Base-by-base conservation (phyloP, 2,797 vertebrate genomes). In the Mionectes olivaceus region DNA sequence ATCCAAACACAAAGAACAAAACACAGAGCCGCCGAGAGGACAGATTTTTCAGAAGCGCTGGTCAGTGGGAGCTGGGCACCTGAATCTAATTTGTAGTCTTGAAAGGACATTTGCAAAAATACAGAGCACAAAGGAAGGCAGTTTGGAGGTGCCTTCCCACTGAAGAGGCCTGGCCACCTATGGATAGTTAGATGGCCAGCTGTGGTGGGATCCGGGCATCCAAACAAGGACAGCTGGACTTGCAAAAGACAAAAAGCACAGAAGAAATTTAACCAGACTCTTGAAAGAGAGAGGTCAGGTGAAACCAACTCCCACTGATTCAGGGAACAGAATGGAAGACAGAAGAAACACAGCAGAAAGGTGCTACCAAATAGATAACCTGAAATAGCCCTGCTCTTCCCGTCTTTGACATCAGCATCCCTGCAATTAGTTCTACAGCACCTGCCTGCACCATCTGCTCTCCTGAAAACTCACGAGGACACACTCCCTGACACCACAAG, bases 51-150 rank as follows among this genome's bases (percentile, higher is more conserved):
- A 94, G 77, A 94, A 92, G 85, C 32, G 0, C 3, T 12, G 33
- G 39, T 96, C 96, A 95, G 91, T 96, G 95, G 94, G 93, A 96
- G 89, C 81, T 89, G 94, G 74, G n/a, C 63, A 93, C 91, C 93
- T 93, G 83, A 70, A 47, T 50, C 41, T 70, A 7, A 69, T 76
- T 11, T 47, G 23, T 5, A 4, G 33, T 32, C 37, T 37, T 57
- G 30, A 89, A 91, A 86, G 35, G 55, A 33, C 7, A 7, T 68
- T 55, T 80, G 73, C 10, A 84, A 74, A 93, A 90, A 55, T 3
- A 76, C 0, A 2, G 1, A 89, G 43, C 30, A 64, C 0, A 0
- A 5, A 46, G 16, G 39, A 32, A 75, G 39, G 61, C 41, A 82
- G 67, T 24, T 55, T 13, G 4, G 41, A 87, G 67, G 19, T 49